Conservation (phyloP, 2,888 invertebrate genomes). For the Drosophila subsilvestris region DNA sequence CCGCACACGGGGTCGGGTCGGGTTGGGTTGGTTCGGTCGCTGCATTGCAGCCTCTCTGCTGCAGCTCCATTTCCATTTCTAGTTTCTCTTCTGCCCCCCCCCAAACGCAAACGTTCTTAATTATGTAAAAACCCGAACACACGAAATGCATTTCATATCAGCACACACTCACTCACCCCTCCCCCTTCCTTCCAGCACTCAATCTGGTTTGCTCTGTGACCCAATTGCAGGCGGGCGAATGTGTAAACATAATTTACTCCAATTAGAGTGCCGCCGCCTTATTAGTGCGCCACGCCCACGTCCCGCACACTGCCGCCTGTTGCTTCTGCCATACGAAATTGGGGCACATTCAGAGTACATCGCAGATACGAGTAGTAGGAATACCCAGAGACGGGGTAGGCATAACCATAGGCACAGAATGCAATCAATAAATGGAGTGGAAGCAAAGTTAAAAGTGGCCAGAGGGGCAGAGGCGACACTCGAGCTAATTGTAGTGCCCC, state of each 20-base stretch:
- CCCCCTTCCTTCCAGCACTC: conserved; percentile 1
- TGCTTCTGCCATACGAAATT: conserved; percentile 43
- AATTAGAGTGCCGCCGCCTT: conserved; percentile 61
- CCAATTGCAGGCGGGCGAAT: conserved; percentile 68
- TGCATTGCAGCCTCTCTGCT: background rate
- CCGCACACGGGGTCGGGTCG: conserved; percentile 51
- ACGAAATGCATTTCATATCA: conserved; percentile 60
- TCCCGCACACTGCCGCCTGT: conserved; percentile 1
- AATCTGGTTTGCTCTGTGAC: conserved; percentile 51
- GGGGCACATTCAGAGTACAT: conserved; percentile 56
- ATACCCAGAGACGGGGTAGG: conserved; percentile 2
- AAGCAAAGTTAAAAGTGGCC: background rate
- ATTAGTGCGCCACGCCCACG: conserved; percentile 51
- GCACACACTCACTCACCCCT: conserved; percentile 43
- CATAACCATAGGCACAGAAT: conserved; percentile 41
- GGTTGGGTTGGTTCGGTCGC: background rate
- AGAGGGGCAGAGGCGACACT: conserved; percentile 6
- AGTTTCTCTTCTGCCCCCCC: conserved; percentile 13
- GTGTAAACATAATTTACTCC: conserved; percentile 77
- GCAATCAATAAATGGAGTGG: conserved; percentile 42
- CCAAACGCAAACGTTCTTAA: conserved; percentile 41
- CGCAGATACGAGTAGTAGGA: conserved; percentile 46
- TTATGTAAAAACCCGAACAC: conserved; percentile 63
- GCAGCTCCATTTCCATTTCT: conserved; percentile 6
- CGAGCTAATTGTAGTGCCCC: conserved; percentile 29